These are phyloP conservation scores for Apaloderma vittatum DNA, from an alignment of 2,113 vertebrate genomes.

Conservation along the genomic window DNA sequence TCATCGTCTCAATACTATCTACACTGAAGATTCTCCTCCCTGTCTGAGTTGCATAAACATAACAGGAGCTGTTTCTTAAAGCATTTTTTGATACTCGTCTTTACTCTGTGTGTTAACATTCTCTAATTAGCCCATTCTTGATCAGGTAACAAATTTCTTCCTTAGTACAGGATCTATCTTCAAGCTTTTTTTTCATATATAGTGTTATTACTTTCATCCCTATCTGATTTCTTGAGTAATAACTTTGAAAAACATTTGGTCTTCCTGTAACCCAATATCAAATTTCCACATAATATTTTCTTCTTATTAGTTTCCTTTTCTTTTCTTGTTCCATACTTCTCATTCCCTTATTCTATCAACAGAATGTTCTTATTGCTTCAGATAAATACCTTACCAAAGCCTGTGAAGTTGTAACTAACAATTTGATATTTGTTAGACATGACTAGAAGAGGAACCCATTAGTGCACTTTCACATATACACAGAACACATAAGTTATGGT, in stretches of 20 bases:
- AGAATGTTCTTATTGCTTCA: not conserved
- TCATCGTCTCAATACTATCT: not conserved
- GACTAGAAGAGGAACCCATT: not conserved
- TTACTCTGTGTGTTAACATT: not conserved
- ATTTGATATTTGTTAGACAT: not conserved
- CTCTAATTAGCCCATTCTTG: not conserved
- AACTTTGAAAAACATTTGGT: not conserved
- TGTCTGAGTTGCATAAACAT: not conserved
- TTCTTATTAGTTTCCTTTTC: not conserved
- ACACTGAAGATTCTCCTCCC: not conserved
- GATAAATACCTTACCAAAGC: not conserved
- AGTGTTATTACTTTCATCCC: not conserved
- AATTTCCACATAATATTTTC: not conserved
- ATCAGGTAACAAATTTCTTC: not conserved
- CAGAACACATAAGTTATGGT: not conserved
- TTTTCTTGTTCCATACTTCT: not conserved
- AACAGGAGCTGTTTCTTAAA: not conserved
- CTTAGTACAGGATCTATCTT: not conserved
- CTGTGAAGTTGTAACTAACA: not conserved
- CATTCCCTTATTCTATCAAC: not conserved
- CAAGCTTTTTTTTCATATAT: not conserved
- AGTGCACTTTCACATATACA: not conserved
- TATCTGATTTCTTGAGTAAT: not conserved
- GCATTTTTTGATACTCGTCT: not conserved
- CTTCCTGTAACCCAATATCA: not conserved